These are phyloP conservation scores for Littorina saxatilis DNA, from an alignment of 1,140 invertebrate species.

Conservation along the genomic window DNA sequence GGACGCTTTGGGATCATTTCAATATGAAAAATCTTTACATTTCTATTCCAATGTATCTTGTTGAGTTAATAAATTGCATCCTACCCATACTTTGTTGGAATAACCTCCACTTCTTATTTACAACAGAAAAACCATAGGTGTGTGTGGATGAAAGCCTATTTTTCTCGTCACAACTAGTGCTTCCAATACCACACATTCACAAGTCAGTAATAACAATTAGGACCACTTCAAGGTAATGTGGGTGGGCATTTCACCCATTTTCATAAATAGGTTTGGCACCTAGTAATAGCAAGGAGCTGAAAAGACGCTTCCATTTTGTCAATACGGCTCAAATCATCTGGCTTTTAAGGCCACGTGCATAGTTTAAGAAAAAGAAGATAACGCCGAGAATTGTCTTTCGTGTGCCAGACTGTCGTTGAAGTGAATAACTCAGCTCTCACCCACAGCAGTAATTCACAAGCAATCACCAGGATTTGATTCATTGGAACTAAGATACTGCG, in stretches of 20 bases:
- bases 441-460: neutral
- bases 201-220: neutral
- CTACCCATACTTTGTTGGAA: slow-evolving; percentile 6
- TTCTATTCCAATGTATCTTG: neutral
- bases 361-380: no score
- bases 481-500: neutral
- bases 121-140: neutral
- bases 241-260: neutral
- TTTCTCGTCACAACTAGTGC: neutral
- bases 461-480: neutral
- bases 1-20: neutral
- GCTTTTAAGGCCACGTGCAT: no score
- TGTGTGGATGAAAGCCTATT: neutral
- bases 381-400: no score
- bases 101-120: slow-evolving; percentile 18
- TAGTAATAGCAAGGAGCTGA: neutral
- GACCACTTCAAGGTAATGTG: slow-evolving; percentile 18
- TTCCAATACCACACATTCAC: neutral
- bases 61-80: neutral
- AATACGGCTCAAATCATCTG: neutral
- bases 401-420: no score
- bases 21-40: neutral
- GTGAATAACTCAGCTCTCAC: neutral
- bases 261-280: neutral
- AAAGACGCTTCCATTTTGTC: neutral